These are phyloP conservation scores for Paratrypauchen microcephalus DNA, from an alignment of 2,797 vertebrate species.

Conservation along the genomic window DNA sequence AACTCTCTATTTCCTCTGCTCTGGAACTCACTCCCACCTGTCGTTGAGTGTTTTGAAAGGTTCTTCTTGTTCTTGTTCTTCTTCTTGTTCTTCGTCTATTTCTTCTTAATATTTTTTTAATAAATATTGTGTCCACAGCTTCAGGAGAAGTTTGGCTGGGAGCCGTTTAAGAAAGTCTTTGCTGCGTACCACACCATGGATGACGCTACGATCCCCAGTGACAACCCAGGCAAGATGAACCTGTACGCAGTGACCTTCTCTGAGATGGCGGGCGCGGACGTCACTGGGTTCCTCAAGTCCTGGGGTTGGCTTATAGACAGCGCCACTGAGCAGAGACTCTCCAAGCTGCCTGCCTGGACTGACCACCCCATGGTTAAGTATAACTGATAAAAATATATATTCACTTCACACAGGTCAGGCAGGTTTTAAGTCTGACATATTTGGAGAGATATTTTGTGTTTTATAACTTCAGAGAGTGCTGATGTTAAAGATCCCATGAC, in stretches of 20 bases:
- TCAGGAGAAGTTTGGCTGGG: conserved; percentile 2
- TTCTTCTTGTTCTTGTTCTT: no score
- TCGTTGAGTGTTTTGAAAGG: no score
- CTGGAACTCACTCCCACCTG: no score
- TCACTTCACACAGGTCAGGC: no score
- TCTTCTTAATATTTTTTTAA: no score
- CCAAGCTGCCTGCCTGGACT: neutral
- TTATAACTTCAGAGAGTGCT: no score
- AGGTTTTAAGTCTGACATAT: no score
- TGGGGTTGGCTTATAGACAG: neutral
- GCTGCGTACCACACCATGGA: neutral
- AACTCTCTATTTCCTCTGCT: no score
- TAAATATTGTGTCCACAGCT: neutral
- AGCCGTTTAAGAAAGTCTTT: conserved; percentile 1
- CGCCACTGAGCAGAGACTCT: neutral
- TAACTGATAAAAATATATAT: neutral
- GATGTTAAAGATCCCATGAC: no score
- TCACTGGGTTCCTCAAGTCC: neutral
- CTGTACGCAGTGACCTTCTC: conserved; percentile 2
- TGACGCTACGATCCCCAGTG: neutral
- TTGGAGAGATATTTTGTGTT: no score
- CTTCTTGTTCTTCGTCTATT: no score
- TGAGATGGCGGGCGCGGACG: neutral
- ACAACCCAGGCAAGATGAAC: conserved; percentile 1
- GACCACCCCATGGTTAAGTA: neutral